Conservation (phyloP, 2,113 vertebrate genomes). For the Ibidorhyncha struthersii region DNA sequence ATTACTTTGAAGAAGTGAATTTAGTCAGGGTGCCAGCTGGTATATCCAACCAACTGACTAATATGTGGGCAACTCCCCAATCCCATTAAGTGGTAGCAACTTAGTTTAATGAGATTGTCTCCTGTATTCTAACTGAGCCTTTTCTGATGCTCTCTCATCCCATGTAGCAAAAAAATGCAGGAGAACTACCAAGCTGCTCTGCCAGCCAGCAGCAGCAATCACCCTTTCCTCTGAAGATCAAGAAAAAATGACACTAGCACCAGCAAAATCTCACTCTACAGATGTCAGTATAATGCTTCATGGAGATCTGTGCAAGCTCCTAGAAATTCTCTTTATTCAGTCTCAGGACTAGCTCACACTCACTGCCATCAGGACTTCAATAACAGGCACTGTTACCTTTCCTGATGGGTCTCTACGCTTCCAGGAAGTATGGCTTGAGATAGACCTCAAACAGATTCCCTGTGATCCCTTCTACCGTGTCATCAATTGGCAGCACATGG, state of each 20-base stretch:
- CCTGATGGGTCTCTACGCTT: conserved; percentile 98
- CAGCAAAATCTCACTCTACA: background rate
- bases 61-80: background rate
- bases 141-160: background rate
- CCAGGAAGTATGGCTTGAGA: conserved; percentile 97
- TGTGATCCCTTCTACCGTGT: conserved; percentile 97
- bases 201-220: background rate
- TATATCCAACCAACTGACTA: background rate
- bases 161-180: rapidly evolving
- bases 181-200: background rate
- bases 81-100: background rate
- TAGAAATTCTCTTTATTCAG: background rate
- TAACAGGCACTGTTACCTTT: conserved; percentile 82
- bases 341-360: background rate
- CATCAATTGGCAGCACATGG: conserved; percentile 96
- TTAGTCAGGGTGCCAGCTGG: background rate
- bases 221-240: background rate
- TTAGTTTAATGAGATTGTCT: no score
- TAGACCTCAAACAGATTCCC: conserved; percentile 99
- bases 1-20: background rate
- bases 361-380: background rate
- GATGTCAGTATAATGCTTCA: background rate
- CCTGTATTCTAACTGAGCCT: background rate
- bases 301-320: background rate
- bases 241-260: background rate